Percentiles rank a stretch among this genome's conserved stretches.
Evolutionary conservation across 2,113 vertebrate genomes (phyloP).

Genomic region (Ophthalmolycus amberensis): DNA sequence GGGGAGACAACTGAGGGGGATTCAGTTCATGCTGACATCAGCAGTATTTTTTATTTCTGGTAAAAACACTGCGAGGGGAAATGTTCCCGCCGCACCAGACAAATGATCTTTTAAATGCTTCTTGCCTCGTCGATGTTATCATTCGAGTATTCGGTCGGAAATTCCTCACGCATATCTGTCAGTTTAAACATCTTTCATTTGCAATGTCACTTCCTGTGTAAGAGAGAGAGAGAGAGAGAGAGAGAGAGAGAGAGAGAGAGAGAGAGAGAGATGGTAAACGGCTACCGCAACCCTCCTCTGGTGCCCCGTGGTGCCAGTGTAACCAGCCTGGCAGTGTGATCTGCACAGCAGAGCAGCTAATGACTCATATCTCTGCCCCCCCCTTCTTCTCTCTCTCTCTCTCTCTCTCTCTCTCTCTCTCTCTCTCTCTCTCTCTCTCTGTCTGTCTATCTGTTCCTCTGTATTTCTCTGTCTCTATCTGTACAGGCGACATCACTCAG

Average conservation of each 20-base stretch:
- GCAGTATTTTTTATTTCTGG: slow-evolving; percentile 39
- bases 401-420: too few species aligned
- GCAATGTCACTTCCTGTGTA: slow-evolving; percentile 14
- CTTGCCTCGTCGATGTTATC: slow-evolving; percentile 44
- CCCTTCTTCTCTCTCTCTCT: slow-evolving; percentile 4
- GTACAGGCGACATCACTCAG: slow-evolving; percentile 88
- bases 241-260: not conserved
- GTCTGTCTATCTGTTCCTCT: slow-evolving; percentile 64
- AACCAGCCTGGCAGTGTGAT: slow-evolving; percentile 52
- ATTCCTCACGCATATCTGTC: slow-evolving; percentile 12
- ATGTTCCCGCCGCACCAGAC: slow-evolving; percentile 55
- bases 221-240: not conserved
- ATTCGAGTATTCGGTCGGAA: slow-evolving; percentile 47
- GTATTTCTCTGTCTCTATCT: slow-evolving; percentile 65
- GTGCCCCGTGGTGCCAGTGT: slow-evolving; percentile 72
- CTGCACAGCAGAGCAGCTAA: slow-evolving; percentile 68
- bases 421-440: not conserved
- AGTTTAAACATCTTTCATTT: not conserved
- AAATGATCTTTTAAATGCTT: slow-evolving; percentile 64
- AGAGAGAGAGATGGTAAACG: slow-evolving; percentile 40
- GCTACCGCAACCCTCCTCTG: slow-evolving; percentile 35
- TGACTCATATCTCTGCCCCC: slow-evolving; percentile 77
- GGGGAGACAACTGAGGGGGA: slow-evolving; percentile 33
- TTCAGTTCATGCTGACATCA: slow-evolving; percentile 47
- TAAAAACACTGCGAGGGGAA: slow-evolving; percentile 38